These are phyloP conservation scores for Alaudala cheleensis DNA, from an alignment of 2,113 vertebrate species.

Conservation along the genomic window DNA sequence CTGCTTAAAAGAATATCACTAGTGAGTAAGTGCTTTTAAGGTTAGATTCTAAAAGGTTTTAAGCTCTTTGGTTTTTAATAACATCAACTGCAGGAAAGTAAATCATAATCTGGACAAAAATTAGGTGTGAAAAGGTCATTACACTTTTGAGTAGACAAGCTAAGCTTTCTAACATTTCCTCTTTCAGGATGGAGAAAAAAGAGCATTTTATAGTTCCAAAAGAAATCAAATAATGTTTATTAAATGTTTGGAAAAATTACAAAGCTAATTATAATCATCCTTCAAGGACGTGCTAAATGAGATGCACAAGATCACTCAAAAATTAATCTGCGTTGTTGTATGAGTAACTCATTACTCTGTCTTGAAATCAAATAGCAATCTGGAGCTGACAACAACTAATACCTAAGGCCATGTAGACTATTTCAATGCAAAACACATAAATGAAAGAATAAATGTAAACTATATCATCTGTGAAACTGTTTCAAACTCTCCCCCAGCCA, in stretches of 20 bases:
- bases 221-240: conserved; percentile 1
- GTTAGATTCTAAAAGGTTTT: background rate
- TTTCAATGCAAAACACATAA: conserved; percentile 27
- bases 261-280: conserved; percentile 3
- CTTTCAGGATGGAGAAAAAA: background rate
- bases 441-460: conserved; percentile 18
- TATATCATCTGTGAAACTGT: conserved; percentile 8
- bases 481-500: background rate
- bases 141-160: background rate
- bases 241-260: background rate
- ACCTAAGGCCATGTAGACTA: conserved; percentile 36
- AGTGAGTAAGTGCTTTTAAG: background rate
- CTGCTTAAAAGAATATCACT: background rate
- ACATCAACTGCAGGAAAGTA: background rate
- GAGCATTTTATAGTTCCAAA: background rate
- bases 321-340: conserved; percentile 22
- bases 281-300: conserved; percentile 49
- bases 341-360: background rate
- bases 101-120: background rate
- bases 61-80: background rate
- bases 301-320: conserved; percentile 33
- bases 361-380: conserved; percentile 31
- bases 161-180: background rate
- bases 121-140: background rate
- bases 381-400: conserved; percentile 13